Conservation (phyloP, 2,888 invertebrate genomes). For the Eupithecia vulgata region DNA sequence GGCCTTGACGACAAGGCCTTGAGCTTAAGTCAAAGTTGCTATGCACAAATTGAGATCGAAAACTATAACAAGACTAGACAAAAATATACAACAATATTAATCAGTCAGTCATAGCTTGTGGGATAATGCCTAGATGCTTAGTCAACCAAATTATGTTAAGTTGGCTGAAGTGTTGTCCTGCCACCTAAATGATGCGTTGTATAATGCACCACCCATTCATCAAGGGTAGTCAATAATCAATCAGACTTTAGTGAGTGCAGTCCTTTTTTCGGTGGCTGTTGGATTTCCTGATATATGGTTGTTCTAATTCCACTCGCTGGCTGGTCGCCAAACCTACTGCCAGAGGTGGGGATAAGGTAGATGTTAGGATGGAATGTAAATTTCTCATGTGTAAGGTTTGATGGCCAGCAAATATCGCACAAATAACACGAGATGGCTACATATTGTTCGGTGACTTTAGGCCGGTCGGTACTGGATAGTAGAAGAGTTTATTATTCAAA, state of each 20-base stretch:
- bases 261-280: slow-evolving; percentile 54
- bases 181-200: background rate
- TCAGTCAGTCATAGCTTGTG: too few species aligned
- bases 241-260: slow-evolving; percentile 38
- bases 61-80: background rate
- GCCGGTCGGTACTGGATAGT: background rate
- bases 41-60: background rate
- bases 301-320: slow-evolving; percentile 68
- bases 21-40: too few species aligned
- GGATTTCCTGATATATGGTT: slow-evolving; percentile 66
- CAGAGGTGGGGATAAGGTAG: background rate
- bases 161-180: background rate
- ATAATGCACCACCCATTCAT: slow-evolving; percentile 13
- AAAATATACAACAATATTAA: too few species aligned
- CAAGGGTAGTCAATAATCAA: slow-evolving; percentile 37
- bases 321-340: slow-evolving; percentile 50
- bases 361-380: background rate
- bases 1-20: background rate
- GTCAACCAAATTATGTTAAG: too few species aligned
- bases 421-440: too few species aligned
- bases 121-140: too few species aligned
- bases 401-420: background rate
- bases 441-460: background rate
- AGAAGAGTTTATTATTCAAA: too few species aligned
- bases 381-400: background rate